Percentiles rank a stretch among this genome's conserved stretches.
These are phyloP conservation scores for Pelodytes ibericus DNA, from an alignment of 2,797 vertebrate species.

Conservation along the genomic window DNA sequence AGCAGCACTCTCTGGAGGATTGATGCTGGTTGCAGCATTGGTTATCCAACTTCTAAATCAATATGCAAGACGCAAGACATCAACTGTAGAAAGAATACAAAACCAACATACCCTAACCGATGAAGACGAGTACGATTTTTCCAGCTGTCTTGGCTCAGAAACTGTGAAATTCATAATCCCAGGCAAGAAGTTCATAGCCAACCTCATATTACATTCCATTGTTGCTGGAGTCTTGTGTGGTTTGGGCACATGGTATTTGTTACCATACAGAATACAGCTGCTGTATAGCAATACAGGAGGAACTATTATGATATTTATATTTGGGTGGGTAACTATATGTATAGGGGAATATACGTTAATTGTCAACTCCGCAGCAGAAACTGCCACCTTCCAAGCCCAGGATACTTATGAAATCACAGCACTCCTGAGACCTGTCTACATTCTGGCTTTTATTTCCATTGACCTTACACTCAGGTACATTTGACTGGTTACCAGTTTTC, in stretches of 20 bases:
- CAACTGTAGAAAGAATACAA: constrained; percentile 82
- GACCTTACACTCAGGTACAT: constrained; percentile 90
- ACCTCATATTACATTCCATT: constrained; percentile 84
- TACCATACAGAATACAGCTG: constrained; percentile 83
- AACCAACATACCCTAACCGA: constrained; percentile 84
- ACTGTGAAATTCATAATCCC: constrained; percentile 92
- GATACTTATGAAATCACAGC: constrained; percentile 94
- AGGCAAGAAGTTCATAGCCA: constrained; percentile 89
- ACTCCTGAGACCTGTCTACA: constrained; percentile 92
- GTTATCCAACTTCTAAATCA: constrained; percentile 82
- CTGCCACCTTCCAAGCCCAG: constrained; percentile 92
- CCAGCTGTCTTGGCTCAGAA: constrained; percentile 87
- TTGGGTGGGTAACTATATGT: constrained; percentile 94
- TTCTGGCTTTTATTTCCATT: constrained; percentile 88
- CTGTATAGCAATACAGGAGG: constrained; percentile 82
- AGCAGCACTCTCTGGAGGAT: constrained; percentile 82
- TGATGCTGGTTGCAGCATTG: constrained; percentile 86
- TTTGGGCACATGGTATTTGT: constrained; percentile 93
- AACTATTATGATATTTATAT: constrained; percentile 80
- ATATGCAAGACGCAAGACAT: constrained; percentile 78
- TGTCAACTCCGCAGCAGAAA: constrained; percentile 92
- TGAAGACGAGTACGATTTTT: constrained; percentile 96
- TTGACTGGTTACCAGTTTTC: no score
- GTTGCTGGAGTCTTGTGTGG: constrained; percentile 90
- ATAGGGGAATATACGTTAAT: constrained; percentile 94